Conservation (phyloP, 53 echinoderm and acorn worm species). For the Holothuria scabra region DNA sequence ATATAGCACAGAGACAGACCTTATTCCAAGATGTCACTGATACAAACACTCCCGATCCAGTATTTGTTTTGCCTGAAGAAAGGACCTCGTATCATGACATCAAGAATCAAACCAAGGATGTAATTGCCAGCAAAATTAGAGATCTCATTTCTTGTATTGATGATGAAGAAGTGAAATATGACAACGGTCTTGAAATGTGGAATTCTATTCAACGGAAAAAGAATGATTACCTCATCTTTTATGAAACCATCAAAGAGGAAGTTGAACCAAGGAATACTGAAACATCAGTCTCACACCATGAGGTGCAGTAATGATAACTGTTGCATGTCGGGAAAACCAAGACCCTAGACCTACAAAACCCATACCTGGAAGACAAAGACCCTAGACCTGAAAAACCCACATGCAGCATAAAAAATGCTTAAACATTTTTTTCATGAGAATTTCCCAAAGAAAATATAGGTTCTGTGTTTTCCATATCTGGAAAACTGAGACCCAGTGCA, state of each 20-base stretch:
- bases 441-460: too few species aligned
- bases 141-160: neutral
- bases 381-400: too few species aligned
- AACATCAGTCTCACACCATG: too few species aligned
- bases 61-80: neutral
- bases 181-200: neutral
- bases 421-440: too few species aligned
- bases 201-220: neutral
- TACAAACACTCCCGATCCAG: neutral
- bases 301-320: too few species aligned
- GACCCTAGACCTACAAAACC: too few species aligned
- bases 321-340: too few species aligned
- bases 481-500: too few species aligned
- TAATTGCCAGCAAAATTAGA: neutral
- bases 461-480: too few species aligned
- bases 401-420: too few species aligned
- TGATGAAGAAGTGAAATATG: neutral
- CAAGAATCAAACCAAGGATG: conserved; percentile 20
- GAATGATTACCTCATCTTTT: neutral
- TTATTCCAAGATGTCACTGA: neutral
- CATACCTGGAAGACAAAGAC: too few species aligned
- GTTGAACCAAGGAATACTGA: too few species aligned
- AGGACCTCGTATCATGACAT: neutral
- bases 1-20: neutral
- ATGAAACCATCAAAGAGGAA: neutral